Evolutionary conservation across 2,113 vertebrate genomes (phyloP), one percentile per base, ranked within the genome.

Genomic region (Ophiodon elongatus): DNA sequence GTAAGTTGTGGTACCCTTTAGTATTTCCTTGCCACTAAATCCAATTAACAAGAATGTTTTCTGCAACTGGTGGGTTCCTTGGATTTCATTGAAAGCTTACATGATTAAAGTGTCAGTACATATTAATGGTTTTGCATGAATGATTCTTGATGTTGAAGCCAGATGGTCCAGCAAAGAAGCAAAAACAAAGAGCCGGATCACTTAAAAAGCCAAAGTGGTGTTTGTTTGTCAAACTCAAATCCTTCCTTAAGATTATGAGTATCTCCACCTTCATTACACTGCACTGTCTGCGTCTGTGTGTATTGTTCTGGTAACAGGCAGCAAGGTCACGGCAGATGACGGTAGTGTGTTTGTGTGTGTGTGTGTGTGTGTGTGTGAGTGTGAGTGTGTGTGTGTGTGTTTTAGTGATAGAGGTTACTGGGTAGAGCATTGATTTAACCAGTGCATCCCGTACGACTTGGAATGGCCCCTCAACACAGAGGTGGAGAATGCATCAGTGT

Each of bases 401-500:
- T 93, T 93, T 85, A 88, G 90, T 73, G 77, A 92, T 91, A 91
- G 94, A 96, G 93, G 94, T 95, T 95, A 94, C 87, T 94, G 94
- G 93, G 93, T 93, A 92, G 92, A 92, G 91, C 95, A 95, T 95
- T 96, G 96, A 97, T 97, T 97, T 97, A 96, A 97, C 96, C 95
- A 95, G 93, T 93, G 88, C 90, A 93, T 92, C 93, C 95, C 95
- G 94, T 67, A 76, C 84, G 93, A 96, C 95, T 94, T 94, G 84
- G 90, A 94, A 92, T 79, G 77, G 90, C 96, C 94, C 91, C 92
- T 94, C 93, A 93, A 94, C 95, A 95, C 95, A 95, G 87, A 96
- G 96, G 96, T 96, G 95, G 96, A 96, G 96, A 97, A 88, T 74
- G 79, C 88, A 81, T 96, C 93, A 95, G 95, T 95, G 93, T 95